Conservation (phyloP, 30 jellyfish, hydroid and myxozoan genomes). For the Aurelia sp. region DNA sequence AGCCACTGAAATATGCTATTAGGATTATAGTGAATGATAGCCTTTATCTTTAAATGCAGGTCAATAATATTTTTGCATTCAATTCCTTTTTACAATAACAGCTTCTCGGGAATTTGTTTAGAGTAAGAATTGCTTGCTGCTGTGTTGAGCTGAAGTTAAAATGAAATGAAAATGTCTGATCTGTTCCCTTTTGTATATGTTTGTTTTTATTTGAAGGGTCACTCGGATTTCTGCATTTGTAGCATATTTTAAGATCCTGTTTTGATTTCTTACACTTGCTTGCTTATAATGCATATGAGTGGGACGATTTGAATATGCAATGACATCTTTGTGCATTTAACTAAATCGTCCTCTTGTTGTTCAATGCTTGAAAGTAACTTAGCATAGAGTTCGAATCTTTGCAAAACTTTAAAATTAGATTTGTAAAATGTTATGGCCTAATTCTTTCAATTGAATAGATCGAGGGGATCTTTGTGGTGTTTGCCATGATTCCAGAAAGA, state of each 20-base stretch:
- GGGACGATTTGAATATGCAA: too few species aligned
- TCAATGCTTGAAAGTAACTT: too few species aligned
- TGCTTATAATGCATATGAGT: background rate
- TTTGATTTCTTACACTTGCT: background rate
- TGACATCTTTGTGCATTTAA: too few species aligned
- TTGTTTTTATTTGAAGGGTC: conserved; percentile 12
- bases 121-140: conserved; percentile 14
- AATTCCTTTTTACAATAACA: conserved; percentile 3
- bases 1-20: background rate
- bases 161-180: background rate
- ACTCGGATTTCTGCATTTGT: conserved; percentile 23
- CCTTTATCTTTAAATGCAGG: conserved; percentile 5
- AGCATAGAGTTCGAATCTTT: too few species aligned
- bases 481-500: too few species aligned
- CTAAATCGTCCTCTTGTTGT: too few species aligned
- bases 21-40: background rate
- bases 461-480: too few species aligned
- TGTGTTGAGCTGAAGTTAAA: background rate
- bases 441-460: too few species aligned
- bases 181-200: background rate
- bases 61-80: conserved; percentile 18
- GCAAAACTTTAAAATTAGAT: too few species aligned
- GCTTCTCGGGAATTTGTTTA: background rate
- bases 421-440: too few species aligned
- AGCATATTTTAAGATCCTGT: conserved; percentile 47